Evolutionary conservation across 2,888 invertebrate species (phyloP).

Genomic region (Anarsia innoxiella): DNA sequence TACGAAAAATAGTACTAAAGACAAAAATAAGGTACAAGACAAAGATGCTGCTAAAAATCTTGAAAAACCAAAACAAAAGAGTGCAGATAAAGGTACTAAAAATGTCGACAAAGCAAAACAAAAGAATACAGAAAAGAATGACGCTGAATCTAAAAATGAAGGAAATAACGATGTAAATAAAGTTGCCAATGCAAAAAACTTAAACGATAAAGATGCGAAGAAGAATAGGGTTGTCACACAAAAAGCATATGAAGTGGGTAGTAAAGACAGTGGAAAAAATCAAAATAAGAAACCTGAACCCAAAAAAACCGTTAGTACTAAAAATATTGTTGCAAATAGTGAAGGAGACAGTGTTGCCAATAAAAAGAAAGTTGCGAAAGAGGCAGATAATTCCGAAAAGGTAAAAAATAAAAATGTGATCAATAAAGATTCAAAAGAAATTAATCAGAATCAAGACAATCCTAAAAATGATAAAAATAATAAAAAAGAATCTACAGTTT

Average conservation of each 20-base stretch:
- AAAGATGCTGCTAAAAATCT: background rate
- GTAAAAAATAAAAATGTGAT: conserved; percentile 6
- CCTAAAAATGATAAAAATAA: conserved; percentile 15
- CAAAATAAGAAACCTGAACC: background rate
- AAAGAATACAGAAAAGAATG: background rate
- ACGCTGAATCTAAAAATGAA: background rate
- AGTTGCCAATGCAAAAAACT: background rate
- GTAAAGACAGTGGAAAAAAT: background rate
- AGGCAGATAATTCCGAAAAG: background rate
- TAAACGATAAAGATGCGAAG: background rate
- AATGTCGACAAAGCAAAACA: background rate
- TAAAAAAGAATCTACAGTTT: background rate
- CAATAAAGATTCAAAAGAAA: conserved; percentile 11
- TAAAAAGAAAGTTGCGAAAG: background rate
- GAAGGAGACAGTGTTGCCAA: background rate
- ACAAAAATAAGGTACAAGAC: too few species aligned
- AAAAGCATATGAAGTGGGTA: background rate
- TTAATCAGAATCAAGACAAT: too few species aligned
- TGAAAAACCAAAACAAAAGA: background rate
- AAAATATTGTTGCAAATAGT: conserved; percentile 1
- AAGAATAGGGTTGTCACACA: background rate
- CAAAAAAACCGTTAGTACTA: background rate
- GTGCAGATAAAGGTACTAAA: background rate
- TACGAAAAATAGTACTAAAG: too few species aligned
- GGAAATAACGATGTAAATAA: background rate